Percentiles rank a stretch among this genome's conserved stretches.
These are phyloP conservation scores for Jordanella pulchra DNA, from an alignment of 2,797 vertebrate genomes.

Conservation along the genomic window DNA sequence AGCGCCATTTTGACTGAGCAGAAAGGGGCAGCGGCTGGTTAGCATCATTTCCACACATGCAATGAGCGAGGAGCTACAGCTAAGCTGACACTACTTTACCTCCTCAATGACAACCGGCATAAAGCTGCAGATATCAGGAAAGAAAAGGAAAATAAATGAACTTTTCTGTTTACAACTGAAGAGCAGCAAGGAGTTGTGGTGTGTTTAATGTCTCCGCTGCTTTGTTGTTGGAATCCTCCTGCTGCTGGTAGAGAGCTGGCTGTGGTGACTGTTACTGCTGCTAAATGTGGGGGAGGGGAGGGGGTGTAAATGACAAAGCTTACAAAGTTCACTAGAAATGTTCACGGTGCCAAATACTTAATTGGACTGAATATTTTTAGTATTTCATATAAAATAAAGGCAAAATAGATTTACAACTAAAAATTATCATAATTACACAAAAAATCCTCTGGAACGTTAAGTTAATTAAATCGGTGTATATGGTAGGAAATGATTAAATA, in stretches of 20 bases:
- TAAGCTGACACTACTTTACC: not conserved
- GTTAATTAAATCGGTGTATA: not conserved
- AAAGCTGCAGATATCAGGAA: not conserved
- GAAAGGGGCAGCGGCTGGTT: constrained; percentile 59
- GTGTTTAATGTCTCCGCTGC: not conserved
- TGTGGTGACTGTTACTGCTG: not conserved
- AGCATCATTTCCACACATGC: constrained; percentile 35
- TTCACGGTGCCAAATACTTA: not conserved
- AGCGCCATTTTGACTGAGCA: constrained; percentile 87
- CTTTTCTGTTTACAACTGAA: not conserved
- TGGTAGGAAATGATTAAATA: not conserved
- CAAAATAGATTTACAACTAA: not conserved
- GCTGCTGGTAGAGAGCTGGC: not conserved
- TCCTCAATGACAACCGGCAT: not conserved
- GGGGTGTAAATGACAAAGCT: not conserved
- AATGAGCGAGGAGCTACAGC: constrained; percentile 27
- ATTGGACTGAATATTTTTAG: not conserved
- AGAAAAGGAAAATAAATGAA: not conserved
- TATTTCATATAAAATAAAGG: not conserved
- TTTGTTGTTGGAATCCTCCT: not conserved
- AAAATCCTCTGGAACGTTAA: not conserved
- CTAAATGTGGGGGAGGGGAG: not conserved
- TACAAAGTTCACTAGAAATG: not conserved
- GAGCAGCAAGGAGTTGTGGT: not conserved
- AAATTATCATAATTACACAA: too few species aligned